These are phyloP conservation scores for Enhydra lutris DNA, from an alignment of 2,113 vertebrate genomes.

Conservation along the genomic window DNA sequence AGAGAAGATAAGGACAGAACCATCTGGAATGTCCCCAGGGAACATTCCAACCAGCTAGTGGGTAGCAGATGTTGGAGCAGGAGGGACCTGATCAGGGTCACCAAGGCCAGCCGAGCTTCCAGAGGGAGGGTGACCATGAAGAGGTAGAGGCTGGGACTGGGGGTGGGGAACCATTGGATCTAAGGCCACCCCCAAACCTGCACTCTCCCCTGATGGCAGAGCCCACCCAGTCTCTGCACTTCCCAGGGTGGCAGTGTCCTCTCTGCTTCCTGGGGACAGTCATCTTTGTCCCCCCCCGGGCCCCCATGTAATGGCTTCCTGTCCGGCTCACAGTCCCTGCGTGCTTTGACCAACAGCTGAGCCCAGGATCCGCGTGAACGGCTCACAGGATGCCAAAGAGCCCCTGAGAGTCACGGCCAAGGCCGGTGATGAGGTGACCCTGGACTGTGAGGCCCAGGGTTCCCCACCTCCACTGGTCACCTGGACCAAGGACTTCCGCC, in stretches of 20 bases:
- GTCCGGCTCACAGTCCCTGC: rapidly evolving
- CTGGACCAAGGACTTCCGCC: constrained; percentile 87
- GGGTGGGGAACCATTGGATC: neutral
- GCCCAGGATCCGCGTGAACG: constrained; percentile 83
- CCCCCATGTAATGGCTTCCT: rapidly evolving
- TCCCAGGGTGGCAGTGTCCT: rapidly evolving
- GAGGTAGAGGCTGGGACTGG: too few species aligned
- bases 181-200: too few species aligned
- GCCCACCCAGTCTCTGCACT: neutral
- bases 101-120: neutral
- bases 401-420: constrained; percentile 81
- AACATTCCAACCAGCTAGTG: neutral
- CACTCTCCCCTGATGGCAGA: rapidly evolving
- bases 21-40: neutral
- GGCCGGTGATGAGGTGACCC: constrained; percentile 86
- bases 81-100: neutral
- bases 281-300: rapidly evolving
- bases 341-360: constrained; percentile 78
- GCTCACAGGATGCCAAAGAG: constrained; percentile 24
- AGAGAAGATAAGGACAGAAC: neutral
- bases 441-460: constrained; percentile 90
- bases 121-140: neutral
- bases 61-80: rapidly evolving
- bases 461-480: constrained; percentile 86
- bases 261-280: neutral